Evolutionary conservation across 2,888 invertebrate species (phyloP).

Genomic region (Hydrotaea cyrtoneurina): DNA sequence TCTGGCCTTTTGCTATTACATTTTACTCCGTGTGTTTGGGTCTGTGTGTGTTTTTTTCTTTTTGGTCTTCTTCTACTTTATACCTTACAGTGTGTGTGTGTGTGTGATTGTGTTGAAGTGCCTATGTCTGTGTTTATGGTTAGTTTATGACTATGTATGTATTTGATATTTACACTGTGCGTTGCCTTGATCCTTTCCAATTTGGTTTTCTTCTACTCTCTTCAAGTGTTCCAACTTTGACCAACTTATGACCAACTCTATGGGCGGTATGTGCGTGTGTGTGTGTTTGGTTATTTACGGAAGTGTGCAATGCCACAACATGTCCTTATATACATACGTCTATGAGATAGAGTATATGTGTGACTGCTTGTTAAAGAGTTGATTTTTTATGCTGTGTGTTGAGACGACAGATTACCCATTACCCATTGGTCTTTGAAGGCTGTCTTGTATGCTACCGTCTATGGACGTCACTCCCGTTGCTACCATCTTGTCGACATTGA

Average conservation of each 20-base stretch:
- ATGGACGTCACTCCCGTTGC: not conserved
- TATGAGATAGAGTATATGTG: no score
- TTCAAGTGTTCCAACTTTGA: not conserved
- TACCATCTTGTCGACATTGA: slow-evolving; percentile 46
- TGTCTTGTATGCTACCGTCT: not conserved
- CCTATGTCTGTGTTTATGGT: slow-evolving; percentile 39
- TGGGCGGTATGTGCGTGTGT: slow-evolving; percentile 65
- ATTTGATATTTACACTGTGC: not conserved
- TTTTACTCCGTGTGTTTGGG: not conserved
- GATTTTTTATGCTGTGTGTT: slow-evolving; percentile 59
- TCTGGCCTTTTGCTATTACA: slow-evolving; percentile 9
- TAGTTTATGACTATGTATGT: slow-evolving; percentile 18
- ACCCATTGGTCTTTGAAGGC: slow-evolving; percentile 49
- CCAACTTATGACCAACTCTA: not conserved
- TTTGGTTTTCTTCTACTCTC: not conserved
- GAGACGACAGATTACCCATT: slow-evolving; percentile 40
- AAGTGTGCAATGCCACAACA: slow-evolving; percentile 45
- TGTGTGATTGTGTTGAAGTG: slow-evolving; percentile 13
- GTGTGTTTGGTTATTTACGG: slow-evolving; percentile 37
- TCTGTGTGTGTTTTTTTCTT: no score
- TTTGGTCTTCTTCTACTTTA: slow-evolving; percentile 20
- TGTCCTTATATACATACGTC: slow-evolving; percentile 25
- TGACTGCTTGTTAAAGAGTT: slow-evolving; percentile 40
- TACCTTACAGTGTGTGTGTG: slow-evolving; percentile 26
- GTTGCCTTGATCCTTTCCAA: slow-evolving; percentile 1